Evolutionary conservation across 2,113 vertebrate species (phyloP).

Genomic region (Lophotis ruficrista): DNA sequence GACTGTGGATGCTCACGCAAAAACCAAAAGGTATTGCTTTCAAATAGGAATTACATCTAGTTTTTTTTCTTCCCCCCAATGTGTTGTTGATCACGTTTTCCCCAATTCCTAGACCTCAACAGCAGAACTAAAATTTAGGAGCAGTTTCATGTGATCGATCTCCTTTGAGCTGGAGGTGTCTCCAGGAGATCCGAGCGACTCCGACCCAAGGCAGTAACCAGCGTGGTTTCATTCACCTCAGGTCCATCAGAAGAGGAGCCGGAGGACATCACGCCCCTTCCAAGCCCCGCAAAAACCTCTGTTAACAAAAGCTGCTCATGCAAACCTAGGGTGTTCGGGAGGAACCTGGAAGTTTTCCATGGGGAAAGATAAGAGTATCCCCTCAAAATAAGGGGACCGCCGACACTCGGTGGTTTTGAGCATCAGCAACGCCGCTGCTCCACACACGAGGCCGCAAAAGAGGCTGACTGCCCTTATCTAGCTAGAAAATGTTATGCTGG

Average conservation of each 20-base stretch:
- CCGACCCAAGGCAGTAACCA: too few relatives aligned
- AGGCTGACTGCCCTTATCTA: neutral
- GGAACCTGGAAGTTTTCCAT: neutral
- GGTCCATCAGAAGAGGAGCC: neutral
- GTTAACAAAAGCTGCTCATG: neutral
- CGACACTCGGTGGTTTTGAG: neutral
- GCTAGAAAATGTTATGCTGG: neutral
- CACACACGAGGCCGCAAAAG: rapidly evolving
- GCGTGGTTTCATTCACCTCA: too few relatives aligned
- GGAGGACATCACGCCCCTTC: neutral
- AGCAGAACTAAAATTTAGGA: neutral
- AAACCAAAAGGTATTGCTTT: neutral
- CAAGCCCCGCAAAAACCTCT: neutral
- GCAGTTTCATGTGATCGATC: neutral
- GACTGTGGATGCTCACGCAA: neutral
- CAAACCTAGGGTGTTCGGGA: neutral
- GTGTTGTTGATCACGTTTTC: neutral
- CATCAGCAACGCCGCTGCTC: neutral
- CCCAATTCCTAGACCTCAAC: neutral
- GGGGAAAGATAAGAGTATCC: neutral
- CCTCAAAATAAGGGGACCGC: neutral
- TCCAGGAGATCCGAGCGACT: too few relatives aligned
- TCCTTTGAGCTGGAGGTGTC: neutral
- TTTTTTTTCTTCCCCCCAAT: neutral
- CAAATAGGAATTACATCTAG: neutral